A percentile compares a stretch with the other conserved stretches of the same genome.
phyloP scores from a whole-genome alignment of 2,113 vertebrate species.

The Oncorhynchus keta region DNA sequence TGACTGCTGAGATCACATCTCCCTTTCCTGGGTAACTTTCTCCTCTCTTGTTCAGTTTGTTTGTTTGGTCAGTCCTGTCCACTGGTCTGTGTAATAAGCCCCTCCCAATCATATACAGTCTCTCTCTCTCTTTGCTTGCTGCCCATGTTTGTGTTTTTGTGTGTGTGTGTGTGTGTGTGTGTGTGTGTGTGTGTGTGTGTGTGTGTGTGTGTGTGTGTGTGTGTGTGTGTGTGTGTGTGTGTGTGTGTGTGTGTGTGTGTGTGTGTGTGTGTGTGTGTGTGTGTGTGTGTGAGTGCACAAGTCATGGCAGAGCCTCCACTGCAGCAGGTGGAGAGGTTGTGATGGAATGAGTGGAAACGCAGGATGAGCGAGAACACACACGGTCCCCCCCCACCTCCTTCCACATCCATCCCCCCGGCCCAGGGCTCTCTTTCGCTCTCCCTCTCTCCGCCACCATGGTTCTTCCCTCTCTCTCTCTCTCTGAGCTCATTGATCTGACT shows the following conservation, averaged over 20 bases:
- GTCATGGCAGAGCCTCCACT: constrained; percentile 44
- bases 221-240: constrained; percentile 13
- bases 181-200: constrained; percentile 22
- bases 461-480: not conserved
- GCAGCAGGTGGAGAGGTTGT: constrained; percentile 65
- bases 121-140: constrained; percentile 1
- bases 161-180: constrained; percentile 18
- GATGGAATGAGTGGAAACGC: constrained; percentile 10
- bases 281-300: constrained; percentile 30
- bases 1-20: too few relatives aligned
- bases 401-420: constrained; percentile 50
- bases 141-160: not conserved
- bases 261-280: constrained; percentile 22
- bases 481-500: constrained; percentile 63
- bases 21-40: too few relatives aligned
- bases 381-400: constrained; percentile 1
- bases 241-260: constrained; percentile 23
- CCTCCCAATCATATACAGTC: too few relatives aligned
- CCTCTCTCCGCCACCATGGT: not conserved
- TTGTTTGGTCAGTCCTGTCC: too few relatives aligned
- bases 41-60: too few relatives aligned
- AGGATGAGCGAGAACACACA: not conserved
- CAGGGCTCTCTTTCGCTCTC: not conserved
- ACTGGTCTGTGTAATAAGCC: too few relatives aligned
- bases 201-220: constrained; percentile 15